phyloP scores from a whole-genome alignment of 2,888 invertebrate genomes.

The Pachycephus smyrnensis region DNA sequence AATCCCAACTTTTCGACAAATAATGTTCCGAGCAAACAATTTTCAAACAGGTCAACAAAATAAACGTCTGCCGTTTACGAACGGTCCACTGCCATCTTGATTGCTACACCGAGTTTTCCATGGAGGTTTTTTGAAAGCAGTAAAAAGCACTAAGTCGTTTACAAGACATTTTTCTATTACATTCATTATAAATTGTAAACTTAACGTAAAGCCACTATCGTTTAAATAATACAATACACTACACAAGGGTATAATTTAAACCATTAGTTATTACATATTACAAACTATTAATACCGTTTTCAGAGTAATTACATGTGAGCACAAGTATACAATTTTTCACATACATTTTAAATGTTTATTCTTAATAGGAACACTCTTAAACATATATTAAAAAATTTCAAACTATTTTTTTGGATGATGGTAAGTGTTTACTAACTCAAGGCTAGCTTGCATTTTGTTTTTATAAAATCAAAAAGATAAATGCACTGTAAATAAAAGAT shows the following conservation, averaged over 20 bases:
- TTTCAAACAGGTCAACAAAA: slow-evolving; percentile 36
- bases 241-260: too few relatives aligned
- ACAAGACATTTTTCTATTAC: not conserved
- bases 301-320: not conserved
- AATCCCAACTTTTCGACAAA: slow-evolving; percentile 3
- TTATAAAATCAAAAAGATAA: not conserved
- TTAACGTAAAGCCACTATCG: not conserved
- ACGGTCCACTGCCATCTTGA: slow-evolving; percentile 39
- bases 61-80: slow-evolving; percentile 36
- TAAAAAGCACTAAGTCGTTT: not conserved
- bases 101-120: not conserved
- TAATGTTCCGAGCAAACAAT: slow-evolving; percentile 32
- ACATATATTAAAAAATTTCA: not conserved
- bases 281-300: not conserved
- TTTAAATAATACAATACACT: not conserved
- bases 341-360: not conserved
- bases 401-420: not conserved
- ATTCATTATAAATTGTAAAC: not conserved
- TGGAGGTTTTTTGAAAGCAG: not conserved
- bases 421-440: not conserved
- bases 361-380: not conserved
- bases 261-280: not conserved
- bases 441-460: not conserved
- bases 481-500: not conserved
- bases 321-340: not conserved